Evolutionary conservation across 2,113 vertebrate genomes (phyloP), one percentile per base, ranked within the genome.

Genomic region (Heterotilapia buettikoferi): DNA sequence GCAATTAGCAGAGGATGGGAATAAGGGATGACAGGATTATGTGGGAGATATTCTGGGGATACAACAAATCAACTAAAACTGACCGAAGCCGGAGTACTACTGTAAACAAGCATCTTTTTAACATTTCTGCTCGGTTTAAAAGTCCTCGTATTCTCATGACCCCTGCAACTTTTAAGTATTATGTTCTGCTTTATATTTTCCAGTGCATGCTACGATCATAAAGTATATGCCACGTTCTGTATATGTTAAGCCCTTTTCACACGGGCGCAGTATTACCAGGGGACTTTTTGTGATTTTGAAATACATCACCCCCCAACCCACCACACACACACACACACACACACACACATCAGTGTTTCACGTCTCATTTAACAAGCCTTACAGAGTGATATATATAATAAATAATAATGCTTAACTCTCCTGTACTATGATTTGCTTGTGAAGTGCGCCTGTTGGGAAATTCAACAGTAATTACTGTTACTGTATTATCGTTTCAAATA

Each of bases 1-100:
- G 90, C 82, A 93, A 92, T 94, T 93, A 94, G 86, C 68, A 11
- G 71, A 88, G 33, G 82, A 87, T 14, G 18, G 66, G 71, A 88
- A 89, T 82, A 82, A 89, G 29, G 80, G 36, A 85, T 84, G 93
- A 79, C 59, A 82, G 87, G 87, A 88, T 84, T 85, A 89, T 63
- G 29, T 54, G 56, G 80, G 80, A 90, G 86, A 90, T 84, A 85
- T 61, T 79, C 10, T 5, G 13, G 16, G 63, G 80, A 85, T 81
- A 56, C 80, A 59, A 40, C 86, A 80, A 57, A 82, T 90, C 82
- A 92, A 63, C 43, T 19, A 21, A 43, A 86, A 90, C 21, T 38
- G 85, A 80, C 50, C 3, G 14, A 26, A 84, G 89, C 26, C 21
- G 36, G 50, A 78, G 86, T 9, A 9, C 54, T 31, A 66, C 16